phyloP scores from a whole-genome alignment of 2,797 vertebrate genomes.

The Neostethus bicornis region DNA sequence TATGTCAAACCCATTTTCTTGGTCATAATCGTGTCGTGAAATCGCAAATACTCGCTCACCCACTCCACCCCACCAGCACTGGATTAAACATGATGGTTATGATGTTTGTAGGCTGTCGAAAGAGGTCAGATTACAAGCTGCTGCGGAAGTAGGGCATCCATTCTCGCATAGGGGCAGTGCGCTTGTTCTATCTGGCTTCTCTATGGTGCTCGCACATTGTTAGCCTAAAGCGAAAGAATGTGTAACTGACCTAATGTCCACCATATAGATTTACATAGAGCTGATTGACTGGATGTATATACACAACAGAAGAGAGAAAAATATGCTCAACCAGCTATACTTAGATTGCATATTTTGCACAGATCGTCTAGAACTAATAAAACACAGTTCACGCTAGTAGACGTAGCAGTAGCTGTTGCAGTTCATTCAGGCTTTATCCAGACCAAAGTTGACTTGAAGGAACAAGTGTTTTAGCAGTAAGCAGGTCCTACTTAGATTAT shows the following conservation, averaged over 20 bases:
- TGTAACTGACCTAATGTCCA: conserved; percentile 52
- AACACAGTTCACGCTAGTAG: too few species aligned
- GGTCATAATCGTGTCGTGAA: conserved; percentile 41
- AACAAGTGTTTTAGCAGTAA: too few species aligned
- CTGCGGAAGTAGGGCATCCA: conserved; percentile 65
- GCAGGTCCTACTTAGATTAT: background rate
- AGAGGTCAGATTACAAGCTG: conserved; percentile 74
- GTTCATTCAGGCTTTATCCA: too few species aligned
- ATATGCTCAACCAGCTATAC: background rate
- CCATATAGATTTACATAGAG: conserved; percentile 55
- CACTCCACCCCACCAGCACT: conserved; percentile 26
- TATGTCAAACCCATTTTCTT: conserved; percentile 24
- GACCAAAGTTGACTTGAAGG: too few species aligned
- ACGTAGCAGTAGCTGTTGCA: too few species aligned
- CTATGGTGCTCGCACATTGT: conserved; percentile 40
- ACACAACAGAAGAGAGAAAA: background rate
- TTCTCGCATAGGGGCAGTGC: conserved; percentile 26
- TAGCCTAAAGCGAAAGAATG: conserved; percentile 47
- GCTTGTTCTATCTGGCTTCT: conserved; percentile 23
- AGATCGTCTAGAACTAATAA: too few species aligned
- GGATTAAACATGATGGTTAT: conserved; percentile 65
- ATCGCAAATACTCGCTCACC: conserved; percentile 31
- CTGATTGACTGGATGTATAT: conserved; percentile 42
- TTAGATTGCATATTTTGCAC: too few species aligned
- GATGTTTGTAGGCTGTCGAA: conserved; percentile 56